Base-by-base conservation (phyloP, 2,888 invertebrate species). In the Chrysotoxum bicinctum region DNA sequence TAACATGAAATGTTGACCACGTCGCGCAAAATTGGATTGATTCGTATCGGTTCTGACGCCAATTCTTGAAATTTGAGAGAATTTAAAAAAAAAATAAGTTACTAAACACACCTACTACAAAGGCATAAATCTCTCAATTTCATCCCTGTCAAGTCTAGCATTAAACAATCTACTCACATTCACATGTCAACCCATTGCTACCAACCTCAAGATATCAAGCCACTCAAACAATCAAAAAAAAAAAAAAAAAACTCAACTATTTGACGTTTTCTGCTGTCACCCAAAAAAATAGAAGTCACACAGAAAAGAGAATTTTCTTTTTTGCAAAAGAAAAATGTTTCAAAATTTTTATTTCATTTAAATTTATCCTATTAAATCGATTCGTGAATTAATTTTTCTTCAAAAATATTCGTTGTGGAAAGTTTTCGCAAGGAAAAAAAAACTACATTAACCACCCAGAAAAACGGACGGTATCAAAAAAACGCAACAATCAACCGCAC, bases 401-500 rank as follows among this genome's bases (percentile, higher is more conserved):
- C 58, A 50, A 83, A 83, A 16, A n/a, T 12, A 66, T n/a, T 40
- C 66, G 58, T 14, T 77, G 8, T 23, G 5, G 12, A 48, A 26
- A 35, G 23, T 50, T 66, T 52, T 73, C 50, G 23, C 21, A 19
- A 7, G 10, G 21, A 16, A 52, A 50, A 60, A 62, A 58, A 69
- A 14, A 23, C 21, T 19, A n/a, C 40, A 35, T 35, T 52, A 54
- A 69, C 64, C 60, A 83, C 35, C 35, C 70, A 50, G 43, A 40
- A 40, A 35, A 32, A 45, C 43, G 45, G 35, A 66, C 66, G 37
- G 30, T 43, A 19, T 69, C 54, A 30, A 21, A 66, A 23, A 52
- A 79, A 72, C 79, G 76, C 85, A 85, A 77, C 81, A 85, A 81
- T 77, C 81, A 85, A 81, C 73, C 76, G 62, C 75, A 75, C 45